These are phyloP conservation scores for Heliconius sara DNA, from an alignment of 2,888 invertebrate species.

Conservation along the genomic window DNA sequence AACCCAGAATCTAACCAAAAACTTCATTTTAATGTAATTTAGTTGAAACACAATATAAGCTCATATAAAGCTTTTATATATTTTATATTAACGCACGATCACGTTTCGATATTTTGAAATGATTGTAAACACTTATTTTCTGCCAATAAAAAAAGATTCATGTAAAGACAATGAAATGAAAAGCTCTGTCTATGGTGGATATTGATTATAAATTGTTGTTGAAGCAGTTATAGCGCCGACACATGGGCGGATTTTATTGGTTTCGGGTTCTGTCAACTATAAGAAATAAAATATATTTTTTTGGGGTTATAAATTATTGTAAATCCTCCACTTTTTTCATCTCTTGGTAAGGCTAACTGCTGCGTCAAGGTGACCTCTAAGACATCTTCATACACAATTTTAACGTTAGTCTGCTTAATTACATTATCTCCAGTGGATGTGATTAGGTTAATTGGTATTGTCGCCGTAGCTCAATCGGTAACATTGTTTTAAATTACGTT, in stretches of 20 bases:
- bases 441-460: not conserved
- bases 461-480: not conserved
- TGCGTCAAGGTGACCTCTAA: not conserved
- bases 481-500: not conserved
- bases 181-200: not conserved
- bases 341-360: too few species aligned
- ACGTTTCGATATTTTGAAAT: slow-evolving; percentile 19
- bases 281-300: too few species aligned
- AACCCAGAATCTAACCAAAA: too few species aligned
- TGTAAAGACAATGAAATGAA: not conserved
- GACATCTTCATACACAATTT: not conserved
- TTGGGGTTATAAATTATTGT: too few species aligned
- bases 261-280: too few species aligned
- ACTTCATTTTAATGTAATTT: too few species aligned
- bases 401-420: not conserved
- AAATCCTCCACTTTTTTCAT: too few species aligned
- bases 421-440: not conserved
- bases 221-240: too few species aligned
- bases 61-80: not conserved
- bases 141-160: not conserved
- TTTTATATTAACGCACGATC: not conserved
- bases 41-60: too few species aligned
- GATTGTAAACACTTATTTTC: not conserved
- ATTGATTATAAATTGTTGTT: slow-evolving; percentile 6
- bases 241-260: too few species aligned